These are phyloP conservation scores for Pithys albifrons DNA, from an alignment of 2,113 vertebrate species.

Conservation along the genomic window DNA sequence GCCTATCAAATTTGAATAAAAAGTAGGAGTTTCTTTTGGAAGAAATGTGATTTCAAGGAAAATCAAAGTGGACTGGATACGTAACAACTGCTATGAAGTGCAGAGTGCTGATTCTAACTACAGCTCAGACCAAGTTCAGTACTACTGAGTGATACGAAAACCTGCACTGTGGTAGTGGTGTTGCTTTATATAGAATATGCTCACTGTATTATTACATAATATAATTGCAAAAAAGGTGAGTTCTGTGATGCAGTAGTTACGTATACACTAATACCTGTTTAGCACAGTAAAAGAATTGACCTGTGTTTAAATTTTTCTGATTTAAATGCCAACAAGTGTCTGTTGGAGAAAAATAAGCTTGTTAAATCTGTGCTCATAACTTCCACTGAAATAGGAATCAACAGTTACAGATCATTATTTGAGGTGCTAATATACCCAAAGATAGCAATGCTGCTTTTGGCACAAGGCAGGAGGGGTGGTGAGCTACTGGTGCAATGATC, in stretches of 20 bases:
- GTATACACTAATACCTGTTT: neutral
- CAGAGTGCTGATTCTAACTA: neutral
- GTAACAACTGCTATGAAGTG: neutral
- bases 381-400: neutral
- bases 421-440: neutral
- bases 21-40: neutral
- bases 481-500: neutral
- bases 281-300: neutral
- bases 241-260: neutral
- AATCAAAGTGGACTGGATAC: neutral
- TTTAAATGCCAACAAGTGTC: rapidly evolving
- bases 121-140: neutral
- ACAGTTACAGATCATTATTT: neutral
- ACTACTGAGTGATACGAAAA: neutral
- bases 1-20: neutral
- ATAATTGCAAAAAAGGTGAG: neutral
- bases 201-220: neutral
- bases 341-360: neutral
- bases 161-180: neutral
- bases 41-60: neutral
- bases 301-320: neutral
- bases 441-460: neutral
- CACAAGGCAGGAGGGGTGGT: neutral
- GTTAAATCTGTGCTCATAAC: neutral
- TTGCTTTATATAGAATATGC: neutral